Conservation (phyloP, 2,888 invertebrate species). For the Dynastes tityus region DNA sequence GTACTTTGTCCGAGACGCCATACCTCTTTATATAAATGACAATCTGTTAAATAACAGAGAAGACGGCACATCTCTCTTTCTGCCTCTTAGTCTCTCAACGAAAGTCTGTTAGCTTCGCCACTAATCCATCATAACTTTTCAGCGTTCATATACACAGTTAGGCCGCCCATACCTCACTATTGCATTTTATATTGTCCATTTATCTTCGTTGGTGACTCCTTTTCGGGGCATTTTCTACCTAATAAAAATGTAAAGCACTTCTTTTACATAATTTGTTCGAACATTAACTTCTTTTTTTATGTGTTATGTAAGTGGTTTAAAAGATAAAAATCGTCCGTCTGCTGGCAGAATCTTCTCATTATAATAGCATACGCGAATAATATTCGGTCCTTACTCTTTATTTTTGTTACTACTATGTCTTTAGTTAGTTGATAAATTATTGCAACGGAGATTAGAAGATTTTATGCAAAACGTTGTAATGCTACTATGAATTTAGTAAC, state of each 20-base stretch:
- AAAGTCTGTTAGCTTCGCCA: slow-evolving; percentile 54
- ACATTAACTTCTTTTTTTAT: slow-evolving; percentile 63
- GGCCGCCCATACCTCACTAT: slow-evolving; percentile 59
- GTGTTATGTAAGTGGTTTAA: slow-evolving; percentile 51
- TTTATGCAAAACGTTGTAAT: neutral
- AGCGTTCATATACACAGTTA: slow-evolving; percentile 58
- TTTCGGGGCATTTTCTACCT: slow-evolving; percentile 62
- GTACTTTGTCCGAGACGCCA: slow-evolving; percentile 29
- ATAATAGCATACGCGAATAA: slow-evolving; percentile 10
- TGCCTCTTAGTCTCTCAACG: slow-evolving; percentile 9
- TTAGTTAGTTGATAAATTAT: slow-evolving; percentile 22
- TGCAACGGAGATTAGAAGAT: neutral
- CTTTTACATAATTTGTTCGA: slow-evolving; percentile 68
- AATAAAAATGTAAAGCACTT: slow-evolving; percentile 69
- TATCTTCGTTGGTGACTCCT: slow-evolving; percentile 65
- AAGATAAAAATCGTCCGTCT: slow-evolving; percentile 39
- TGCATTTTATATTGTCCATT: slow-evolving; percentile 65
- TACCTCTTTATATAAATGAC: slow-evolving; percentile 35
- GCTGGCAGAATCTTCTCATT: slow-evolving; percentile 14
- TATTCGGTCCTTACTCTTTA: slow-evolving; percentile 12
- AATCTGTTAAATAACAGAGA: slow-evolving; percentile 38
- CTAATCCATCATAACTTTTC: slow-evolving; percentile 59
- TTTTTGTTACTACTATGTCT: slow-evolving; percentile 3
- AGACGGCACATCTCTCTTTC: slow-evolving; percentile 12
- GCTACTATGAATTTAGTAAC: too few species aligned